These are phyloP conservation scores for Drosophila eohydei DNA, from an alignment of 2,888 invertebrate species.

Conservation along the genomic window DNA sequence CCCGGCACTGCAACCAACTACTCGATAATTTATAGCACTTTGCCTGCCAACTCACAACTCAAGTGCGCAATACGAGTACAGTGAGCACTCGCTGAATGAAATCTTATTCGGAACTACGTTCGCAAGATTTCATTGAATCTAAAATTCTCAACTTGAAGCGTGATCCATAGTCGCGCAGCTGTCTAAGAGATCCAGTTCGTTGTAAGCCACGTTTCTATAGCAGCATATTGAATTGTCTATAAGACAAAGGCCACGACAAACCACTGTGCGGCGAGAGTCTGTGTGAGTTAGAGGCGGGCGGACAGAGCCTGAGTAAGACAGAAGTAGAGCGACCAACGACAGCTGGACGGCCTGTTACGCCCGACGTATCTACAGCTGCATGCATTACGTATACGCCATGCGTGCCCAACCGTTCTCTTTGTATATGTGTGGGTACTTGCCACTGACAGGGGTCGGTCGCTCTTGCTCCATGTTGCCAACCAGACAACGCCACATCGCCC, in stretches of 20 bases:
- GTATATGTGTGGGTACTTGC: slow-evolving; percentile 10
- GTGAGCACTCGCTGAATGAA: not conserved
- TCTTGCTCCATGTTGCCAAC: slow-evolving; percentile 35
- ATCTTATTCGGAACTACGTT: not conserved
- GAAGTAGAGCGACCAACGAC: slow-evolving; percentile 13
- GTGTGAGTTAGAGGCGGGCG: slow-evolving; percentile 1
- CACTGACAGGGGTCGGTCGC: slow-evolving; percentile 46
- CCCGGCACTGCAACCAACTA: slow-evolving; percentile 58
- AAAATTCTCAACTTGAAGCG: not conserved
- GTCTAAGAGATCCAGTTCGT: not conserved
- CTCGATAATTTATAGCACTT: slow-evolving; percentile 76
- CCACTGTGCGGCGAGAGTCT: slow-evolving; percentile 20
- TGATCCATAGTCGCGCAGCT: not conserved
- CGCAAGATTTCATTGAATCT: not conserved
- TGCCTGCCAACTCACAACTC: slow-evolving; percentile 52
- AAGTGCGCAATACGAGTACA: slow-evolving; percentile 41
- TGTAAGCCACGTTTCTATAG: not conserved
- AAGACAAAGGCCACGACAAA: not conserved
- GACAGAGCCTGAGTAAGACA: not conserved
- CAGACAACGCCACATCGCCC: slow-evolving; percentile 13
- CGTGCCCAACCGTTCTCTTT: slow-evolving; percentile 40
- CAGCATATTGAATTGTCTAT: not conserved
- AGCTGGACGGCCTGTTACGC: slow-evolving; percentile 58
- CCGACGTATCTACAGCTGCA: slow-evolving; percentile 50
- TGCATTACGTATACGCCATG: slow-evolving; percentile 69